Evolutionary conservation across 2,797 vertebrate species (phyloP).

Genomic region (Microcaecilia unicolor): DNA sequence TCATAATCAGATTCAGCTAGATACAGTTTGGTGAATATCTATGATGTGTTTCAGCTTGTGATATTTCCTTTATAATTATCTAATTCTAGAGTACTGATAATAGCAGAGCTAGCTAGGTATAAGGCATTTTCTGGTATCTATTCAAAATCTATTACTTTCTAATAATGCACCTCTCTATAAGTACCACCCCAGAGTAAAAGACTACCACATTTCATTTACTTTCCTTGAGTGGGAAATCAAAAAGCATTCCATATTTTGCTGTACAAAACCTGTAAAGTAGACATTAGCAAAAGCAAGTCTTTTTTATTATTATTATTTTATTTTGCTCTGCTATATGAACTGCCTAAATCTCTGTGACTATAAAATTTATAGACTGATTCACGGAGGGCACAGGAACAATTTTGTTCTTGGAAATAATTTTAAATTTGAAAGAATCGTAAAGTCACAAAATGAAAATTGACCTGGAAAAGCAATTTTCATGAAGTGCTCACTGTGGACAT

Average conservation of each 20-base stretch:
- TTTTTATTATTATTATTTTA: too few relatives aligned
- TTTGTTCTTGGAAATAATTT: too few relatives aligned
- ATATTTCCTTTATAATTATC: background rate
- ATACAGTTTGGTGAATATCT: background rate
- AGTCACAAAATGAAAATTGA: too few relatives aligned
- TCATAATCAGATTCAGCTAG: conserved; percentile 14
- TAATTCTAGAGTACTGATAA: background rate
- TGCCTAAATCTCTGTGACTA: too few relatives aligned
- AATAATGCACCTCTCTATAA: background rate
- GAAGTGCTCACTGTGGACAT: too few relatives aligned
- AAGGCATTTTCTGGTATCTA: background rate
- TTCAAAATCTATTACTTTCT: background rate
- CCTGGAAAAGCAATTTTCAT: too few relatives aligned
- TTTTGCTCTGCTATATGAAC: too few relatives aligned
- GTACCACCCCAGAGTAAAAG: background rate
- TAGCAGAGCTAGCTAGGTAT: background rate
- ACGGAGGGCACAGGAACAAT: too few relatives aligned
- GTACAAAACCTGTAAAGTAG: too few relatives aligned
- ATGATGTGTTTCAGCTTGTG: background rate
- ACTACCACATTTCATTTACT: background rate
- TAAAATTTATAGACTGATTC: too few relatives aligned
- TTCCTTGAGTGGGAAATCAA: background rate
- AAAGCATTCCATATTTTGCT: background rate
- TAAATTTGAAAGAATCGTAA: too few relatives aligned
- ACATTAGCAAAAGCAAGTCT: too few relatives aligned